Percentiles rank a stretch among this genome's conserved stretches.
These are phyloP conservation scores for Tribolium castaneum DNA, from an alignment of 1,140 invertebrate species.

Conservation along the genomic window DNA sequence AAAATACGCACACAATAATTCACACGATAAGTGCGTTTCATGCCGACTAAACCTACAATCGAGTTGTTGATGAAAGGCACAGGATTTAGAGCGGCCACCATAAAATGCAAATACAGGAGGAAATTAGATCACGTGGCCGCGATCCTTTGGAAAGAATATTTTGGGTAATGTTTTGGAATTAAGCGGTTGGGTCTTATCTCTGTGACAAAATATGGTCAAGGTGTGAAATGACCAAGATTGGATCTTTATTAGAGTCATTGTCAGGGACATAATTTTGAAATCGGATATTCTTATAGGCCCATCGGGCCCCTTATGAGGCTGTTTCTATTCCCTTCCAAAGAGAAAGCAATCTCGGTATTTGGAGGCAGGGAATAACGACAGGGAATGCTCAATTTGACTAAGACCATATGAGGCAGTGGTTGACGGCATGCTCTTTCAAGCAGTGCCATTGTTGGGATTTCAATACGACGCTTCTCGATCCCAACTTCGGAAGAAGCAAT, in stretches of 20 bases:
- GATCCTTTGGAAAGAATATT: not conserved
- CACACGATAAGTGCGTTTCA: conserved; percentile 37
- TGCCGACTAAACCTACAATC: conserved; percentile 17
- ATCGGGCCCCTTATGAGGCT: conserved; percentile 16
- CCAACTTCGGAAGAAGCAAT: conserved; percentile 12
- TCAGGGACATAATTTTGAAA: conserved; percentile 30
- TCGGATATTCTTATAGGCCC: conserved; percentile 29
- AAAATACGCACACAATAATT: conserved; percentile 36
- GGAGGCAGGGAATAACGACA: conserved; percentile 21
- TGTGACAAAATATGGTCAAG: not conserved
- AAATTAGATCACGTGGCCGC: conserved; percentile 9
- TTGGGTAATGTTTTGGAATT: conserved; percentile 7
- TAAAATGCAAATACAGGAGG: conserved; percentile 41
- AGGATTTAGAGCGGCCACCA: conserved; percentile 37
- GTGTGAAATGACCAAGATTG: not conserved
- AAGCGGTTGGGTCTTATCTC: not conserved
- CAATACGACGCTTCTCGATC: conserved; percentile 28
- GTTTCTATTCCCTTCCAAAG: conserved; percentile 22
- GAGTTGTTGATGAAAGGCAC: conserved; percentile 36
- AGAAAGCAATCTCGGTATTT: conserved; percentile 33
- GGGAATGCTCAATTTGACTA: conserved; percentile 39
- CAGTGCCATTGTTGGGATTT: conserved; percentile 35
- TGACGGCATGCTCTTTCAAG: conserved; percentile 29
- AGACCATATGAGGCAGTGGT: conserved; percentile 38
- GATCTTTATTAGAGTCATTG: not conserved